Evolutionary conservation across 2,113 vertebrate genomes (phyloP).

Genomic region (Pseudorectes ferrugineus): DNA sequence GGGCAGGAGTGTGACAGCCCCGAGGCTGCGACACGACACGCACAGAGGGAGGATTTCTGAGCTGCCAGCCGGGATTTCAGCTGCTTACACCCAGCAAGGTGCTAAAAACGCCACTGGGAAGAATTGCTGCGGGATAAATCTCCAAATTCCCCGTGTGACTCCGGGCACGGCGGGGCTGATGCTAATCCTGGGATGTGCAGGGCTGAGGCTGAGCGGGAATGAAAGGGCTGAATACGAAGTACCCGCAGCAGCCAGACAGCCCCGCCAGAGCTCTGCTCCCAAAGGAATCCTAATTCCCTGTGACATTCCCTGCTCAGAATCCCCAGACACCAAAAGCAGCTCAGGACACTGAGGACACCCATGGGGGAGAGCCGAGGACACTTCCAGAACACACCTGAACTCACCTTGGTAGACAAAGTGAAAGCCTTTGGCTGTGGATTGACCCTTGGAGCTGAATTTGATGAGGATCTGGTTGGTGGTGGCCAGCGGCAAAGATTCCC

Average conservation of each 20-base stretch:
- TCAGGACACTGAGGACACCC: neutral
- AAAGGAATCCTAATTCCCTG: neutral
- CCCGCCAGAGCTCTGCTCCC: neutral
- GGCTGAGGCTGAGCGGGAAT: neutral
- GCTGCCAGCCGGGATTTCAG: neutral
- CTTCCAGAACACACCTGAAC: neutral
- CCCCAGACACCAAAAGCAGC: neutral
- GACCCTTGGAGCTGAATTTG: conserved; percentile 92
- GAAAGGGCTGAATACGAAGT: neutral
- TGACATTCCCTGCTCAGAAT: neutral
- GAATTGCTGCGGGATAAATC: neutral
- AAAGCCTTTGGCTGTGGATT: conserved; percentile 91
- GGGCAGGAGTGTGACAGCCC: conserved; percentile 17
- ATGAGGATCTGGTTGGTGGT: conserved; percentile 96
- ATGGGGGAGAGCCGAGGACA: rapidly evolving
- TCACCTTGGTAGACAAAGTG: conserved; percentile 98
- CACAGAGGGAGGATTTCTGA: neutral
- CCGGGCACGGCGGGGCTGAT: neutral
- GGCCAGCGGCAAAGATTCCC: conserved; percentile 92
- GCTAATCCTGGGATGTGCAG: neutral
- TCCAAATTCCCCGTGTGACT: neutral
- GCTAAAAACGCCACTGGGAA: neutral
- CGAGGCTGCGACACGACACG: neutral
- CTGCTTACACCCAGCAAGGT: neutral
- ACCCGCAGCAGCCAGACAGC: neutral